phyloP scores from a whole-genome alignment of 2,113 vertebrate species.

The Lanius ludovicianus region DNA sequence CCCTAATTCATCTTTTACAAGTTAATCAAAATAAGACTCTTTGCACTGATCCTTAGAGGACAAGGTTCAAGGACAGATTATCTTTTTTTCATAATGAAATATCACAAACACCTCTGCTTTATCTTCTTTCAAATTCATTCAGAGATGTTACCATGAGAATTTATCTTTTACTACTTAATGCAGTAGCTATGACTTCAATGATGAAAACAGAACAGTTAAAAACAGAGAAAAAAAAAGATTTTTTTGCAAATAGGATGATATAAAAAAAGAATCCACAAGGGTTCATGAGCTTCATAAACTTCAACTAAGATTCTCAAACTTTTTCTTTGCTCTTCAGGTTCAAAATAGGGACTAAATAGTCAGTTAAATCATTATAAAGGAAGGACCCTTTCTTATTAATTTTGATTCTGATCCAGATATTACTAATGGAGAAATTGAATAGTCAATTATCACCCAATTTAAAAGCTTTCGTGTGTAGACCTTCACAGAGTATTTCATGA shows the following conservation, averaged over 20 bases:
- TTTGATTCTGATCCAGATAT: conserved; percentile 17
- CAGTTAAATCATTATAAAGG: neutral
- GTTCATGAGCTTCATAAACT: neutral
- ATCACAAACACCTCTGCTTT: neutral
- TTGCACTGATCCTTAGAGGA: conserved; percentile 31
- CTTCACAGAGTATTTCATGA: neutral
- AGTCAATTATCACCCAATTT: conserved; percentile 30
- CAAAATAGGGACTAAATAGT: neutral
- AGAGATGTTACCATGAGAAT: neutral
- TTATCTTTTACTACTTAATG: conserved; percentile 3
- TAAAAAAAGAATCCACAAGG: neutral
- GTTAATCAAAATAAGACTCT: conserved; percentile 52
- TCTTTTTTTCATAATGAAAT: neutral
- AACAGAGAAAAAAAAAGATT: neutral
- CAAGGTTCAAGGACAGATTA: conserved; percentile 28
- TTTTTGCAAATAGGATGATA: neutral
- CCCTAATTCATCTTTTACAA: conserved; percentile 35
- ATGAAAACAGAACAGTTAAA: neutral
- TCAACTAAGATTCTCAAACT: neutral
- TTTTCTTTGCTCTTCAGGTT: neutral
- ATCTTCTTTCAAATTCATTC: neutral
- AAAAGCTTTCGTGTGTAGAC: conserved; percentile 2
- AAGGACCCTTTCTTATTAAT: neutral
- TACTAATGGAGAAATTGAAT: neutral
- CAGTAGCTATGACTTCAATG: neutral